Base-by-base conservation (phyloP, 2,113 vertebrate species). In the Seriola rivoliana region DNA sequence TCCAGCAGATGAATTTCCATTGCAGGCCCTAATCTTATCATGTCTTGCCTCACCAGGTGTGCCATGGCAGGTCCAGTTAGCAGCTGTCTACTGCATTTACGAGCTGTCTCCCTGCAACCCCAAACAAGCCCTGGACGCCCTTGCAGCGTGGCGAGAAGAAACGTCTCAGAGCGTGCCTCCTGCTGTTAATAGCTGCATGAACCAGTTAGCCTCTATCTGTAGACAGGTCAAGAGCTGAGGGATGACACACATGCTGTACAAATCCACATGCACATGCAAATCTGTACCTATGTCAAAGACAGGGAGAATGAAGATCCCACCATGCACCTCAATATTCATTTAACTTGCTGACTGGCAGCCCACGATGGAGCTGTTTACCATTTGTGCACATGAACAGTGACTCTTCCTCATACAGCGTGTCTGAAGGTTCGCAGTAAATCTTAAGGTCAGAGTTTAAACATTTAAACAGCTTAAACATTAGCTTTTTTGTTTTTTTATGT, bases 21-120 rank as follows among this genome's bases (percentile, higher is more conserved):
- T 36, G 23, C 72, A 7, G 5, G 6, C 34, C 54, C 3, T 64
- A 66, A 72, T 60, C 12, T 38, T 23, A 16, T 36, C 1, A 21
- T 65, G 6, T 55, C 2, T 21, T 68, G 25, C 60, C 14, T 73
- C 90, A 93, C 8, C 89, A 99, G 98, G 93, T 87, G 94, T 99
- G 25, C 96, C 97, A 0, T 97, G 97, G 97, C 95, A 95, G 10
- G 95, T 99, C 58, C 98, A 99, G 91, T 89, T 99, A 77, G 96
- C 98, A n/a, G 97, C 98, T 0, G 46, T 97, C 73, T 98, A 99
- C 78, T 96, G 97, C 25, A 95, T 98, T 32, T 97, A 96, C 58
- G 98, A 99, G 79, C 75, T 99, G 85, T 96, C 96, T 21, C 95
- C 97, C 40, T 96, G 97, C 89, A 94, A 97, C 79, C 98, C 97